phyloP scores from a whole-genome alignment of 2,888 invertebrate species.

The Brachyptera risi region DNA sequence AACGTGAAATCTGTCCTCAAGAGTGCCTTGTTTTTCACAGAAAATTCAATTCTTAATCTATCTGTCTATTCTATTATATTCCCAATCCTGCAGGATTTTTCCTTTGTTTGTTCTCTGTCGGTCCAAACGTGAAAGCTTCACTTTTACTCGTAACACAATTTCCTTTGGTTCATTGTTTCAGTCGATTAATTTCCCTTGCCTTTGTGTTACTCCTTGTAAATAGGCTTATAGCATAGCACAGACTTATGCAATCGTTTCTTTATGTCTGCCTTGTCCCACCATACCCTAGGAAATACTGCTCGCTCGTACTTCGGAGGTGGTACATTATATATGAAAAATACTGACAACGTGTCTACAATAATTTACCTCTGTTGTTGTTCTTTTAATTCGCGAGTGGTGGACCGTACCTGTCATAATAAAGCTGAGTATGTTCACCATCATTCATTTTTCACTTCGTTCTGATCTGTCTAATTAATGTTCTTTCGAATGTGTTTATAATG shows the following conservation, averaged over 20 bases:
- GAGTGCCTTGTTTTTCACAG: neutral
- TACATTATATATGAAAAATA: too few relatives aligned
- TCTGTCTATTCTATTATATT: neutral
- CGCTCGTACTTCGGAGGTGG: too few relatives aligned
- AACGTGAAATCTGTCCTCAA: too few relatives aligned
- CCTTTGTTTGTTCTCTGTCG: neutral
- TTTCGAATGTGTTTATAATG: too few relatives aligned
- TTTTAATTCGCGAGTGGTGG: too few relatives aligned
- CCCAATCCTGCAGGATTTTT: neutral
- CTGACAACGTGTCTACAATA: too few relatives aligned
- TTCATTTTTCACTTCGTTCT: too few relatives aligned
- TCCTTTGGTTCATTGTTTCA: constrained; percentile 14
- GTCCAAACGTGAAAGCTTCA: neutral
- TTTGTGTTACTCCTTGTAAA: neutral
- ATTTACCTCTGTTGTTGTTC: too few relatives aligned
- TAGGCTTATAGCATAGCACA: neutral
- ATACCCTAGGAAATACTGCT: too few relatives aligned
- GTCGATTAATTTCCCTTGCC: neutral
- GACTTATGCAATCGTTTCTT: neutral
- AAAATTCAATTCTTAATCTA: constrained; percentile 13
- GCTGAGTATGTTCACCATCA: too few relatives aligned
- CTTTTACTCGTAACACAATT: constrained; percentile 5
- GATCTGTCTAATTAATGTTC: too few relatives aligned
- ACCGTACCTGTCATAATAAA: too few relatives aligned
- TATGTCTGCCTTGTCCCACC: neutral